A percentile compares a stretch with the other conserved stretches of the same genome.
Conservation (phyloP, 2,888 invertebrate genomes). For the Ochropleura plecta region DNA sequence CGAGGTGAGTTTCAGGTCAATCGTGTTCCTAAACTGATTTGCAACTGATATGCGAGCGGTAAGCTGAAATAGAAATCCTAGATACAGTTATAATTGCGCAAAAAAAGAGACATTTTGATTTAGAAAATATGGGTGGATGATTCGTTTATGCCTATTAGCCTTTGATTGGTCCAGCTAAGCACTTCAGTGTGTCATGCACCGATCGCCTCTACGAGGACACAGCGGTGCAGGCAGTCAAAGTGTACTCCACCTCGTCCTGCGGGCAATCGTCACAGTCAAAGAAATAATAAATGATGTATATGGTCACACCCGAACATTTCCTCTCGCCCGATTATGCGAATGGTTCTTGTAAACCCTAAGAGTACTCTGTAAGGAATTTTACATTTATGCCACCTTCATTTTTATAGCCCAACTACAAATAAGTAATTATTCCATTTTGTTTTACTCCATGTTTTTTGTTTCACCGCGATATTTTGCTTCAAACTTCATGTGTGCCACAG, state of each 20-base stretch:
- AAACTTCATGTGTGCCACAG: background rate
- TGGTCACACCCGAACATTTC: no score
- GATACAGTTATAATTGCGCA: background rate
- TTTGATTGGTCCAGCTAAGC: background rate
- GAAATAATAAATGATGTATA: no score
- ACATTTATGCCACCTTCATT: no score
- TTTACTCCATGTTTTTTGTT: background rate
- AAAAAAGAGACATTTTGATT: background rate
- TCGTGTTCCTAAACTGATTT: constrained; percentile 36
- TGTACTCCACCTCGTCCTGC: no score
- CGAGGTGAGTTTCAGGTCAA: constrained; percentile 29
- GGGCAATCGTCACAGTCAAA: no score
- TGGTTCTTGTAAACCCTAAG: no score
- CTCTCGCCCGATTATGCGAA: no score
- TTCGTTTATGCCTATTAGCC: background rate
- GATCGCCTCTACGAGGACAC: no score
- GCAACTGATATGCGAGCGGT: constrained; percentile 6
- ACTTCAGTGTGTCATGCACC: background rate
- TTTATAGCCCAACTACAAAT: no score
- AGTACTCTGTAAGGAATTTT: no score
- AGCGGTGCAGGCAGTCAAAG: no score
- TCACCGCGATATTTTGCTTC: background rate
- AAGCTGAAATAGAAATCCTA: constrained; percentile 4
- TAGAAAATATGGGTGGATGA: background rate
- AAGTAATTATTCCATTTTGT: no score